Evolutionary conservation across 2,888 invertebrate genomes (phyloP), one percentile per base, ranked within the genome.

Genomic region (Argyresthia albistria): DNA sequence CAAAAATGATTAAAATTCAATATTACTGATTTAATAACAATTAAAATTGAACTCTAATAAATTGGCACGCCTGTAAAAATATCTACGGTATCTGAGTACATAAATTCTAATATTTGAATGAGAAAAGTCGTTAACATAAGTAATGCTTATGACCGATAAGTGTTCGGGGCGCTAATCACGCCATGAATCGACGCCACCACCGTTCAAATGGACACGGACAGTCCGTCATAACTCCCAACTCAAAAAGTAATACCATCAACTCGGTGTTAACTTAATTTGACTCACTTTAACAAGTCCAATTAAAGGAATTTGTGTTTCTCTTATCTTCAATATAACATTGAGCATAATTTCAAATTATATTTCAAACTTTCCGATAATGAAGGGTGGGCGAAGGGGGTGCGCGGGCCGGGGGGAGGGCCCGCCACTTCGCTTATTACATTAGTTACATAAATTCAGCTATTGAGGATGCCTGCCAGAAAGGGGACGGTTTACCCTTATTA

Each of bases 331-430:
- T 87, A 86, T 87, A 87, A 87, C 86, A 86, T 87, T 86, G 87
- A 86, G 86, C 87, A 87, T 87, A 87, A 87, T 87, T 87, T 87
- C 87, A 87, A 87, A 87, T 87, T 87, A 87, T 87, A 87, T 87
- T 87, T 87, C 83, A 87, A 87, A 87, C 84, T 87, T 87, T 87
- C 86, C 86, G 86, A 87, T 87, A 87, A 87, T 87, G 86, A 87
- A 87, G 86, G 86, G 82, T 75, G 78, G 80, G 73, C 65, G 70
- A 69, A 70, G 67, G 64, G 63, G 70, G 65, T 36, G 65, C 59
- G 58, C 43, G 55, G 10, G 39, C 10, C n/a, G 49, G 49, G 51
- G n/a, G 67, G 64, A 69, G 71, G 73, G 72, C 61, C 66, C 72
- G 76, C 69, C 78, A 80, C 84, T 83, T 83, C 83, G 86, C 84